Conservation (phyloP, 2,113 vertebrate species). For the Butastur rufipennis region DNA sequence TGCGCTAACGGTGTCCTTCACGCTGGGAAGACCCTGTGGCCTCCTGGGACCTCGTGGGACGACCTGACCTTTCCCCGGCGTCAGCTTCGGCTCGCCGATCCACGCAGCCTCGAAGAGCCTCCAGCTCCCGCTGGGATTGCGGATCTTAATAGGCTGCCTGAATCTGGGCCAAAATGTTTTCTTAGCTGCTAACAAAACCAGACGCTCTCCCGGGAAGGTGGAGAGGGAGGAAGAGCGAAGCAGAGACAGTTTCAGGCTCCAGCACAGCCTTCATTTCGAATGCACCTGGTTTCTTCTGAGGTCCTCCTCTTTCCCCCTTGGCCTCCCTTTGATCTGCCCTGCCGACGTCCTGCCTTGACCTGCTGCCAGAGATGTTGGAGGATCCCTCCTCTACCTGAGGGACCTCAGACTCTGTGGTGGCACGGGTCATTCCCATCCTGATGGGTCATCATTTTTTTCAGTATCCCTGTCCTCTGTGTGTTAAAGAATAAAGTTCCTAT, state of each 20-base stretch:
- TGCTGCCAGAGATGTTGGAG: accelerated
- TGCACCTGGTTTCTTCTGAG: background rate
- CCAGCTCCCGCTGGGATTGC: background rate
- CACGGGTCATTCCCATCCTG: background rate
- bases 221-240: background rate
- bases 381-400: background rate
- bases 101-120: background rate
- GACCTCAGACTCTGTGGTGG: background rate
- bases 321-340: background rate
- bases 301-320: background rate
- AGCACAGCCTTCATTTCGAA: background rate
- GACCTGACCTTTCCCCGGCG: accelerated
- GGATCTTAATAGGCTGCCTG: background rate
- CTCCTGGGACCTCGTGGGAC: background rate
- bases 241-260: background rate
- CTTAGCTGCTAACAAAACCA: background rate
- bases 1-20: background rate
- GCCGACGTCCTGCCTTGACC: accelerated
- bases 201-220: background rate
- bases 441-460: background rate
- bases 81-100: accelerated
- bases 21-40: accelerated
- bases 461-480: background rate
- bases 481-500: background rate
- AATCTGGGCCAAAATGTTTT: background rate